Evolutionary conservation across 37 sponge, comb jelly and placozoan species (phyloP).

Genomic region (Beroe forskalii): DNA sequence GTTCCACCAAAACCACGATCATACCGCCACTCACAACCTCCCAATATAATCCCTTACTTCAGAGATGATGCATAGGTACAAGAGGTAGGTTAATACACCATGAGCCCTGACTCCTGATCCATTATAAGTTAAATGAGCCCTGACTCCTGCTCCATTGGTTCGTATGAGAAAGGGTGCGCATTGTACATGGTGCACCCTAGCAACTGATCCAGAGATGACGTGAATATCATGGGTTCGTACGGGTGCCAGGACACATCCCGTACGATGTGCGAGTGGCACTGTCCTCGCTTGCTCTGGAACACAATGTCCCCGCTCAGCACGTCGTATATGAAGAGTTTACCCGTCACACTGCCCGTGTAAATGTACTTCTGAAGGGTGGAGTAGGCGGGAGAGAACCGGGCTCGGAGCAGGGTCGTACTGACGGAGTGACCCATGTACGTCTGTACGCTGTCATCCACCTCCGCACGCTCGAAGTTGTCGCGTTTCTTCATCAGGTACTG

Average conservation of each 20-base stretch:
- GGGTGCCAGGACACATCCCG: conserved; percentile 91
- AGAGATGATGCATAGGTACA: no score
- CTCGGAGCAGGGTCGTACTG: conserved; percentile 76
- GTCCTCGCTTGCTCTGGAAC: background rate
- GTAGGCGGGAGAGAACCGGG: conserved; percentile 77
- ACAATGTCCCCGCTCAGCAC: conserved; percentile 78
- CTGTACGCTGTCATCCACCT: conserved; percentile 82
- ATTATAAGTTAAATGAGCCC: no score
- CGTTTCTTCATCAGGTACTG: background rate
- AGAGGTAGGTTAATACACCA: no score
- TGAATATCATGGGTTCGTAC: conserved; percentile 68
- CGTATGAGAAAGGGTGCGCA: background rate
- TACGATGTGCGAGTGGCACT: conserved; percentile 60
- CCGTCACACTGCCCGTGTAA: conserved; percentile 34
- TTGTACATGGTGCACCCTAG: conserved; percentile 21
- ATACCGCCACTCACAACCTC: no score
- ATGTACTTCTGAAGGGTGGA: conserved; percentile 78
- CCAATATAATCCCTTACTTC: no score
- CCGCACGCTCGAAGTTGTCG: background rate
- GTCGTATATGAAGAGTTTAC: conserved; percentile 73
- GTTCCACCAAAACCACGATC: no score
- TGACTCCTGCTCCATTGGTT: background rate
- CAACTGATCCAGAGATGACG: conserved; percentile 65
- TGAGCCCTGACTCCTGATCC: no score
- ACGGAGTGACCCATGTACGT: conserved; percentile 90